Percentiles rank a stretch among this genome's conserved stretches.
phyloP scores from a whole-genome alignment of 2,113 vertebrate genomes.

The Lota lota region DNA sequence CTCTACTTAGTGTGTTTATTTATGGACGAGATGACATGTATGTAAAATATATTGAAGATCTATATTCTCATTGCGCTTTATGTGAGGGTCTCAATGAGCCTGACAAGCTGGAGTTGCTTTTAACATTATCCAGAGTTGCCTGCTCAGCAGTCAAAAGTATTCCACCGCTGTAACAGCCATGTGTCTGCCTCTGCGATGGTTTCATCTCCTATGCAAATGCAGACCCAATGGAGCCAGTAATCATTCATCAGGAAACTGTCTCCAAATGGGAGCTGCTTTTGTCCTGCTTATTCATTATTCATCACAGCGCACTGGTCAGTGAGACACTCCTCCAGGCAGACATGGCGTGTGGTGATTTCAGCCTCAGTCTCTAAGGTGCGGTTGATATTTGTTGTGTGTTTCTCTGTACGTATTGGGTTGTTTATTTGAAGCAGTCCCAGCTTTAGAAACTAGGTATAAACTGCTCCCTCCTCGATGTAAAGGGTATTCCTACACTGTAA shows the following conservation, averaged over 20 bases:
- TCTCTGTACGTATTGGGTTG: no score
- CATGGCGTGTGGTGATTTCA: not conserved
- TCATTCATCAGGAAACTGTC: constrained; percentile 74
- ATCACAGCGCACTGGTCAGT: constrained; percentile 61
- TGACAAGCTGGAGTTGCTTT: constrained; percentile 57
- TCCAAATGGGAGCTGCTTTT: constrained; percentile 69
- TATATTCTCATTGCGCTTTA: constrained; percentile 36
- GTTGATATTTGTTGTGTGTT: no score
- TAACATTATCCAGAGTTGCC: constrained; percentile 58
- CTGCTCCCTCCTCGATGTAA: constrained; percentile 21
- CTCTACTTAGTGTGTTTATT: no score
- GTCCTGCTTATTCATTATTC: constrained; percentile 75
- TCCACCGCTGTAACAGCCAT: constrained; percentile 55
- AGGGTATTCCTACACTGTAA: constrained; percentile 26
- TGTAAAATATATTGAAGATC: not conserved
- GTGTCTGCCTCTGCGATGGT: constrained; percentile 65
- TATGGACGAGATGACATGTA: no score
- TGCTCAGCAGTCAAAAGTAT: constrained; percentile 62
- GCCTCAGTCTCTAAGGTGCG: no score
- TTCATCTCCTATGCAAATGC: constrained; percentile 79
- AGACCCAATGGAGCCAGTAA: constrained; percentile 69
- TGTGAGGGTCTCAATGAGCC: constrained; percentile 50
- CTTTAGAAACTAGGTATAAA: constrained; percentile 15
- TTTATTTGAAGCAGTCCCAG: no score
- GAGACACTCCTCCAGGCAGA: constrained; percentile 47